Percentiles rank a stretch among this genome's conserved stretches.
Evolutionary conservation across 53 echinoderm and acorn worm species (phyloP).

Genomic region (Luidia sarsii): DNA sequence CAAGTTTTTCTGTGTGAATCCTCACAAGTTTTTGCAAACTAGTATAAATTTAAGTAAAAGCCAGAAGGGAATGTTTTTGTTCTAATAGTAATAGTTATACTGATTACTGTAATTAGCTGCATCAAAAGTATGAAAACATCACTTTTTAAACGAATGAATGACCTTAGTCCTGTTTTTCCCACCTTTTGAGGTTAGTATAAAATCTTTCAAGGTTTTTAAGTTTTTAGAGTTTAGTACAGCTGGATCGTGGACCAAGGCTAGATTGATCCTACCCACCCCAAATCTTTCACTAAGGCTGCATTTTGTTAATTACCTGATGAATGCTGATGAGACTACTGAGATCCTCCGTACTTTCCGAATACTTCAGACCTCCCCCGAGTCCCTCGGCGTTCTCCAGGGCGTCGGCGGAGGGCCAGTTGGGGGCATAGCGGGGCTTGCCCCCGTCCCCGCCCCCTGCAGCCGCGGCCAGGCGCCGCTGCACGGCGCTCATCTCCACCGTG

Average conservation of each 20-base stretch:
- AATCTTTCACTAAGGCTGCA: no score
- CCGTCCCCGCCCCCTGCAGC: not conserved
- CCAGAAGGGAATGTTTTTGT: no score
- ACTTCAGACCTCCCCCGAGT: conserved; percentile 40
- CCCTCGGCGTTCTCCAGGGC: conserved; percentile 31
- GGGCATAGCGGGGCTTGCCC: conserved; percentile 17
- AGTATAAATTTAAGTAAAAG: no score
- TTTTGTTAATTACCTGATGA: conserved; percentile 80
- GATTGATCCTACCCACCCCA: not conserved
- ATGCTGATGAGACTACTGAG: conserved; percentile 66
- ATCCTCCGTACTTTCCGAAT: conserved; percentile 85
- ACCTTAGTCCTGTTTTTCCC: not conserved
- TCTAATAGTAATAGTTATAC: no score
- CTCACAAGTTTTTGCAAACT: no score
- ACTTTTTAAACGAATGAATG: not conserved
- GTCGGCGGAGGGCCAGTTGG: not conserved
- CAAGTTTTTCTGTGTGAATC: no score
- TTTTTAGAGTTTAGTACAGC: not conserved
- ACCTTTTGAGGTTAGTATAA: not conserved
- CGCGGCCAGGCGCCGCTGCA: not conserved
- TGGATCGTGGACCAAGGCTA: not conserved
- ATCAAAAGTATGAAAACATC: not conserved
- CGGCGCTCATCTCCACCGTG: conserved; percentile 50
- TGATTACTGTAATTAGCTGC: no score
- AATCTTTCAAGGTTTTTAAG: not conserved